Base-by-base conservation (phyloP, 2,797 vertebrate genomes). In the Neostethus bicornis region DNA sequence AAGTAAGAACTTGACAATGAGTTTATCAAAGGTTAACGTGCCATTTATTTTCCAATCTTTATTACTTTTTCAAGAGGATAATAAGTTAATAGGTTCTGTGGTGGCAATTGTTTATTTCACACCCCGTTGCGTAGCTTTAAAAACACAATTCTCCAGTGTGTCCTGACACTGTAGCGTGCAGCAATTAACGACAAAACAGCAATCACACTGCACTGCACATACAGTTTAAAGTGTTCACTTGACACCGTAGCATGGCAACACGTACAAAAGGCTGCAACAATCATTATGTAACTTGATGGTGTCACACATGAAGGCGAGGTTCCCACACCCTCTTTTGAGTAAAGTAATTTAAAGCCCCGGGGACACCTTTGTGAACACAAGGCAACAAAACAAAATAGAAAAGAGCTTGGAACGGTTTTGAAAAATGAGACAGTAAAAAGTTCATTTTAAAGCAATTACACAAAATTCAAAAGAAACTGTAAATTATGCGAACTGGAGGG, bases 231-330 rank as follows among this genome's bases (percentile, higher is more conserved):
- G 11, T 17, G 51, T 45, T 26, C 16, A 51, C 38, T 35, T 6
- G 47, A 70, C 54, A 63, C 66, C 42, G 47, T 17, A 29, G 29
- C 24, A 4, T 26, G 31, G 23, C 35, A 32, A 37, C 53, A 25
- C 38, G 20, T 6, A 64, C 67, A 64, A 50, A 68, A 32, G 50
- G 24, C 54, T 14, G 29, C 28, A 9, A 13, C 46, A 31, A 42
- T 11, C 20, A 1, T 21, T 38, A 17, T 50, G 57, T 51, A 61
- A 68, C 65, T 46, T 21, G 51, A 54, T 61, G 51, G 11, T 45
- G 39, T 2, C 4, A 34, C 13, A 8, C 4, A 13, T 21, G 31
- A 50, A 31, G 31, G 26, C 12, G 37, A 57, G 43, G 26, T 29
- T 57, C 16, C 10, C 7, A 23, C 55, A 17, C 7, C 21, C 5